Conservation (phyloP, 2,797 vertebrate species). For the Atherinosoma microstoma region DNA sequence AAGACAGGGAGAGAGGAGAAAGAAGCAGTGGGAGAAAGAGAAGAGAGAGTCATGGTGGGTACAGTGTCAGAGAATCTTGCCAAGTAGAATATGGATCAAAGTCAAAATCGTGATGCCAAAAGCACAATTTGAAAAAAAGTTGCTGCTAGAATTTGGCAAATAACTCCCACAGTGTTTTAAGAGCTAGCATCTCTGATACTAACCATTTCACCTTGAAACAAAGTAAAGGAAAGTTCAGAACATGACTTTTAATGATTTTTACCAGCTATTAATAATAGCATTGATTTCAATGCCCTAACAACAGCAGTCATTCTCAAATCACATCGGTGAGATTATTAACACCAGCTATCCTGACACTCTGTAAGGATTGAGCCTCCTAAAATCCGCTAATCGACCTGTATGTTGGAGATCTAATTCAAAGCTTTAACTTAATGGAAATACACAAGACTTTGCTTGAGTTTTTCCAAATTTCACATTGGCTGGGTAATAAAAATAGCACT, state of each 20-base stretch:
- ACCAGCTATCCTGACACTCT: neutral
- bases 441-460: neutral
- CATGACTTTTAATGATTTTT: neutral
- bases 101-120: conserved; percentile 40
- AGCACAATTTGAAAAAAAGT: conserved; percentile 33
- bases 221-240: conserved; percentile 1
- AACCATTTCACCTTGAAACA: conserved; percentile 47
- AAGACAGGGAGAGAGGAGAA: conserved; percentile 2
- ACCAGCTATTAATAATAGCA: neutral
- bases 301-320: neutral
- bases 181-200: conserved; percentile 18
- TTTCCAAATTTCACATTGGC: neutral
- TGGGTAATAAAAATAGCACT: neutral
- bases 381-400: neutral
- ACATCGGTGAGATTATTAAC: neutral
- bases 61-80: conserved; percentile 50
- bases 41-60: conserved; percentile 36
- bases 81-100: conserved; percentile 64
- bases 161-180: conserved; percentile 34
- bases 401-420: neutral
- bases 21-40: conserved; percentile 1
- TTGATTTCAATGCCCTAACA: neutral
- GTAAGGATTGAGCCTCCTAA: neutral
- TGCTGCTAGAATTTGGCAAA: conserved; percentile 47
- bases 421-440: neutral